Evolutionary conservation across 2,113 vertebrate species (phyloP).

Genomic region (Pollachius pollachius): DNA sequence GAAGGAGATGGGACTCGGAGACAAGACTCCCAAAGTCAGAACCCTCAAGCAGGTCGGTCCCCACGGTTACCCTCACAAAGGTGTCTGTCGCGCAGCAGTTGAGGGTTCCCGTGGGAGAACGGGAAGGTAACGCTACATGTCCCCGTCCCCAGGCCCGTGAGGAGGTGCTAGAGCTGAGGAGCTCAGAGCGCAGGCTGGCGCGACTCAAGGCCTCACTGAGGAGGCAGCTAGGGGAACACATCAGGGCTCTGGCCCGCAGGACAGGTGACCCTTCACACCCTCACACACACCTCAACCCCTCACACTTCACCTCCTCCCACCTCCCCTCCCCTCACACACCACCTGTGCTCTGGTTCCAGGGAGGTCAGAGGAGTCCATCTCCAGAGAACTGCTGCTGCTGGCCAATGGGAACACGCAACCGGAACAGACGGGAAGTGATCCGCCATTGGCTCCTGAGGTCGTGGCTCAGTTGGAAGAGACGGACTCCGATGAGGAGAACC

Average conservation of each 20-base stretch:
- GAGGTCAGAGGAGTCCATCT: too few species aligned
- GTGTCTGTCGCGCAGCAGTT: too few species aligned
- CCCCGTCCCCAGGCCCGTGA: background rate
- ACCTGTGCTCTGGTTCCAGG: too few species aligned
- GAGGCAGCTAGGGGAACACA: background rate
- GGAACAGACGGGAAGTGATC: too few species aligned
- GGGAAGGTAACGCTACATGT: background rate
- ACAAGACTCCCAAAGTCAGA: constrained; percentile 34
- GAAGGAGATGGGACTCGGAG: background rate
- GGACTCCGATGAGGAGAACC: too few species aligned
- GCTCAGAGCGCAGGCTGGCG: background rate
- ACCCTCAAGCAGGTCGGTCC: constrained; percentile 46
- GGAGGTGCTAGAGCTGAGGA: background rate
- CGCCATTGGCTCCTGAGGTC: too few species aligned
- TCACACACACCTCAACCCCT: background rate
- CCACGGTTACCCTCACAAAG: background rate
- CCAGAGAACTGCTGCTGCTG: too few species aligned
- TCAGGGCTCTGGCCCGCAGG: background rate
- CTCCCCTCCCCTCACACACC: too few species aligned
- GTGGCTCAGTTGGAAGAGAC: too few species aligned
- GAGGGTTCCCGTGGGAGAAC: too few species aligned
- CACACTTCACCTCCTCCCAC: background rate
- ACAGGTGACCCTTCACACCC: background rate
- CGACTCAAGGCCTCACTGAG: background rate
- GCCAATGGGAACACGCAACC: too few species aligned